A percentile compares a stretch with the other conserved stretches of the same genome.
Conservation (phyloP, 1,140 invertebrate genomes). For the Geopemphigus sp. region DNA sequence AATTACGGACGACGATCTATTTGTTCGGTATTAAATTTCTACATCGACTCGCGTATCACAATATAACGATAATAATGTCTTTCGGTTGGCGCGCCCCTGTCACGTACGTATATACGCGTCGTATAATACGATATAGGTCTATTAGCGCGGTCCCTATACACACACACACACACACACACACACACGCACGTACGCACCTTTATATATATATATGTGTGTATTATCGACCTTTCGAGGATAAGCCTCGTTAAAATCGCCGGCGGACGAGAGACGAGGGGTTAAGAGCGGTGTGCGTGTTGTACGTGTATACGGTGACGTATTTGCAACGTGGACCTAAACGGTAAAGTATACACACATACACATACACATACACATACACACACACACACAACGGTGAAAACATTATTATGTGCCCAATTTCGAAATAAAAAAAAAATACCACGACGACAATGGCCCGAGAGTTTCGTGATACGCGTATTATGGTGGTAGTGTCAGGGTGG, state of each 20-base stretch:
- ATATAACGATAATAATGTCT: too few relatives aligned
- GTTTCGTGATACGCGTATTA: not conserved
- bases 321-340: too few relatives aligned
- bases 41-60: too few relatives aligned
- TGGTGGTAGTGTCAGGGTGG: not conserved
- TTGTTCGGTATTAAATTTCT: too few relatives aligned
- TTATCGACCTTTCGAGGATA: conserved; percentile 2
- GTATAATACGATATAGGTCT: not conserved
- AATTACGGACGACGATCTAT: too few relatives aligned
- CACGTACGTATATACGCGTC: too few relatives aligned
- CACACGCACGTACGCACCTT: too few relatives aligned
- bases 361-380: not conserved
- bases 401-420: conserved; percentile 16
- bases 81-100: too few relatives aligned
- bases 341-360: not conserved
- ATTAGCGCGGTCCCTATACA: conserved; percentile 8
- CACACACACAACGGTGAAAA: not conserved
- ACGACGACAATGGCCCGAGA: not conserved
- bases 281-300: too few relatives aligned
- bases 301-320: not conserved
- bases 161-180: not conserved
- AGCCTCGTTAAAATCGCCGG: too few relatives aligned
- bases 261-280: not conserved
- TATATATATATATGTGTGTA: not conserved
- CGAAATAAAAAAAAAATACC: not conserved